A percentile compares a stretch with the other conserved stretches of the same genome.
These are phyloP conservation scores for Mormoops blainvillei DNA, from an alignment of 2,113 vertebrate genomes.

Conservation along the genomic window DNA sequence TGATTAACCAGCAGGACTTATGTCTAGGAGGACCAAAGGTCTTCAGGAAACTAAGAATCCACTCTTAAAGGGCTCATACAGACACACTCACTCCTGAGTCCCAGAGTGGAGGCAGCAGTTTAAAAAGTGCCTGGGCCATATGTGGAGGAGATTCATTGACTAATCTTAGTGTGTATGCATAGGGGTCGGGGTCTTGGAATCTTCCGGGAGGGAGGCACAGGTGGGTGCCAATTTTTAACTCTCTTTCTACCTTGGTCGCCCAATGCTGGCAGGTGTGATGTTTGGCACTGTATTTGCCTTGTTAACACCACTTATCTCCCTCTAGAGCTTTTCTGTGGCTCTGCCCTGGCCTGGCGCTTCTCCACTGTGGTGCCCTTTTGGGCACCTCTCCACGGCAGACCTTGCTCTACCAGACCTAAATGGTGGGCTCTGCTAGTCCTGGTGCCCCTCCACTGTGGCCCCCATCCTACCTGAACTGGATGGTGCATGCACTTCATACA, in stretches of 20 bases:
- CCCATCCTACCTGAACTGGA: neutral
- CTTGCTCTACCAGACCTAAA: neutral
- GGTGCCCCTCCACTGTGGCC: neutral
- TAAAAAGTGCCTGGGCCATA: neutral
- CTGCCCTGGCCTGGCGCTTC: neutral
- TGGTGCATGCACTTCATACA: neutral
- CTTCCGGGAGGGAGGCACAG: neutral
- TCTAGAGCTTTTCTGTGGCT: neutral
- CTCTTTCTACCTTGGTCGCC: neutral
- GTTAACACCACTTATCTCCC: neutral
- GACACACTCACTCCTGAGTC: neutral
- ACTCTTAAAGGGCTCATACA: neutral
- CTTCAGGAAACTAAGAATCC: neutral
- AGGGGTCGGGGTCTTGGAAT: neutral
- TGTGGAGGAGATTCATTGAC: neutral
- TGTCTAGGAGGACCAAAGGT: neutral
- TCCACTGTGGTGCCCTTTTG: neutral
- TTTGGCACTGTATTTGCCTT: neutral
- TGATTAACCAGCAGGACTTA: neutral
- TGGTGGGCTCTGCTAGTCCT: neutral
- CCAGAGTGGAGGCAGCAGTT: neutral
- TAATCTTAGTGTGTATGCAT: neutral
- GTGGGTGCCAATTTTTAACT: neutral
- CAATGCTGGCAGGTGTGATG: neutral
- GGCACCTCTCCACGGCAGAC: neutral